Evolutionary conservation across 2,113 vertebrate genomes (phyloP).

Genomic region (Chaetorhynchus papuensis): DNA sequence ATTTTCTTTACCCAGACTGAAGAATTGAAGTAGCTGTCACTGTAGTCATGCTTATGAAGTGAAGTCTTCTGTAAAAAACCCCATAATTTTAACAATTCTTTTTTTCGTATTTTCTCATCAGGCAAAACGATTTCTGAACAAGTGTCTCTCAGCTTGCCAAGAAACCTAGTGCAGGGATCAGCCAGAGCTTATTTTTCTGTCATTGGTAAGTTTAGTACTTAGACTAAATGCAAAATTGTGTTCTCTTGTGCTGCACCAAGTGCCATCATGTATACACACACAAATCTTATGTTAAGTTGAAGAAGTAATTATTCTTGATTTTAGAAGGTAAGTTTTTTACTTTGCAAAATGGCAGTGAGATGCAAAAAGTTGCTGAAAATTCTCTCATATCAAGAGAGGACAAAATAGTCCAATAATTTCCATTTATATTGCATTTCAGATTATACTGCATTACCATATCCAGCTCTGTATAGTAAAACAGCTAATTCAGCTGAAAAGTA

Average conservation of each 20-base stretch:
- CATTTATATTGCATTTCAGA: not conserved
- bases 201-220: slow-evolving; percentile 54
- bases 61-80: not conserved
- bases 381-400: not conserved
- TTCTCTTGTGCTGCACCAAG: not conserved
- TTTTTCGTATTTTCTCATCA: not conserved
- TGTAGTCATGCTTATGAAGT: not conserved
- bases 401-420: not conserved
- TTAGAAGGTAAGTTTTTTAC: not conserved
- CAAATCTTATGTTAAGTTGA: not conserved
- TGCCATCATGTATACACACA: not conserved
- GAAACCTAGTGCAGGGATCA: slow-evolving; percentile 51
- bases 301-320: not conserved
- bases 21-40: not conserved
- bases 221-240: not conserved
- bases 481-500: not conserved
- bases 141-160: slow-evolving; percentile 47
- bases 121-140: not conserved
- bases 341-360: not conserved
- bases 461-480: not conserved
- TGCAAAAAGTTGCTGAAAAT: not conserved
- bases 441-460: not conserved
- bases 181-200: slow-evolving; percentile 60
- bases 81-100: not conserved
- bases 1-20: not conserved